phyloP scores from a whole-genome alignment of 92 coral and sea anemone species.

The Bergia puertoricense region DNA sequence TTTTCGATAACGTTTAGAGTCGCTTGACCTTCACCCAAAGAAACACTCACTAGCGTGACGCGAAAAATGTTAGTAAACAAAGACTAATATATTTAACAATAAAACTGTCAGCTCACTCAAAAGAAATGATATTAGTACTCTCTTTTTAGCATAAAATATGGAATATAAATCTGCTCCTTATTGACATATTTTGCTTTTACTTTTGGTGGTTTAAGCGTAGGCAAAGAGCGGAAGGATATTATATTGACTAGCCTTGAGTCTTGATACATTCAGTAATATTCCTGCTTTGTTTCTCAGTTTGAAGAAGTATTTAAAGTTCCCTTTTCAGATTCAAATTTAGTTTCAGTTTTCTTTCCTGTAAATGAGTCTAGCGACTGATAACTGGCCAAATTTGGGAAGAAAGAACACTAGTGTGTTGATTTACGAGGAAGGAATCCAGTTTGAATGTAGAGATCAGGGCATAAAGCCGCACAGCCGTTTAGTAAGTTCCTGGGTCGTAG shows the following conservation, averaged over 20 bases:
- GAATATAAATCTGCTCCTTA: background rate
- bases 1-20: background rate
- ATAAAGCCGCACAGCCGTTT: background rate
- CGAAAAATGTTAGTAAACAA: background rate
- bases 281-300: background rate
- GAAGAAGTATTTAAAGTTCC: background rate
- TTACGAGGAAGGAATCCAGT: constrained; percentile 4
- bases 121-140: background rate
- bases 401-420: background rate
- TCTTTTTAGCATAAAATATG: background rate
- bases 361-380: background rate
- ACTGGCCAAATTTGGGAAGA: constrained; percentile 16
- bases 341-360: background rate
- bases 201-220: background rate
- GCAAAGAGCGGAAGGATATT: background rate
- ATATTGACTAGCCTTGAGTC: background rate
- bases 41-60: constrained; percentile 25
- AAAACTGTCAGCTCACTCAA: constrained; percentile 34
- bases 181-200: background rate
- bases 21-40: background rate
- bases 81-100: constrained; percentile 19
- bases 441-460: constrained; percentile 4
- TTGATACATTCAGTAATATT: background rate
- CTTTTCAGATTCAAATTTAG: background rate
- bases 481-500: background rate